These are phyloP conservation scores for Microcebus ravelobensis DNA, from an alignment of 2,113 vertebrate genomes.

Conservation along the genomic window DNA sequence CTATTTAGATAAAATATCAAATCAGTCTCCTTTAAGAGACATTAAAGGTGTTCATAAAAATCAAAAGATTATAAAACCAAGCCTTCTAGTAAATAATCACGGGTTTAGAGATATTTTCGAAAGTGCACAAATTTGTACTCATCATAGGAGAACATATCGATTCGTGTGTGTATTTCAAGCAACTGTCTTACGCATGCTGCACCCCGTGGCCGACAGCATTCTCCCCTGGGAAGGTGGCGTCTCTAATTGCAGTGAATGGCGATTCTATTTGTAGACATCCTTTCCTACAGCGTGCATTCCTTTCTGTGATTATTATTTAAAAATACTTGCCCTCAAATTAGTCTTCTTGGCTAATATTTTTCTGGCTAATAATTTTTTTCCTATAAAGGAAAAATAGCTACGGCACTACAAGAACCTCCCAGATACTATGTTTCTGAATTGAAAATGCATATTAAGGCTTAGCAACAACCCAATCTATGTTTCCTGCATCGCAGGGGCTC, in stretches of 20 bases:
- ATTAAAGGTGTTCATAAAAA: background rate
- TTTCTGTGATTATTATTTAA: constrained; percentile 62
- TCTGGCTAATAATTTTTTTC: no score
- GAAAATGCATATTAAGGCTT: background rate
- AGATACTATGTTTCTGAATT: background rate
- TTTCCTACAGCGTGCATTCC: constrained; percentile 37
- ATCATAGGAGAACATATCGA: constrained; percentile 63
- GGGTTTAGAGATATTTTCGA: constrained; percentile 15
- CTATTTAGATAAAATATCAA: background rate
- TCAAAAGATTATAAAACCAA: constrained; percentile 31
- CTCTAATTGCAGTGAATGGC: constrained; percentile 73
- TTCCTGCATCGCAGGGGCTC: background rate
- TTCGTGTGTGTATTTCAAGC: constrained; percentile 72
- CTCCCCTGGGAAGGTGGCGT: constrained; percentile 56
- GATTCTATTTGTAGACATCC: constrained; percentile 73
- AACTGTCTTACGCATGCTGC: background rate
- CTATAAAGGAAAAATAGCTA: background rate
- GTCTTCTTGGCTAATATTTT: background rate
- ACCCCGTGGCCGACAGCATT: background rate
- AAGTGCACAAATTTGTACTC: constrained; percentile 29
- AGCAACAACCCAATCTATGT: background rate
- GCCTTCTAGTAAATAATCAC: constrained; percentile 61
- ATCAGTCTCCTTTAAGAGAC: background rate
- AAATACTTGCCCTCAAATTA: constrained; percentile 54
- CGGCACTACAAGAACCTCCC: background rate